Percentiles rank a stretch among this genome's conserved stretches.
Conservation (phyloP, 2,113 vertebrate genomes). For the Leptocoma aspasia region DNA sequence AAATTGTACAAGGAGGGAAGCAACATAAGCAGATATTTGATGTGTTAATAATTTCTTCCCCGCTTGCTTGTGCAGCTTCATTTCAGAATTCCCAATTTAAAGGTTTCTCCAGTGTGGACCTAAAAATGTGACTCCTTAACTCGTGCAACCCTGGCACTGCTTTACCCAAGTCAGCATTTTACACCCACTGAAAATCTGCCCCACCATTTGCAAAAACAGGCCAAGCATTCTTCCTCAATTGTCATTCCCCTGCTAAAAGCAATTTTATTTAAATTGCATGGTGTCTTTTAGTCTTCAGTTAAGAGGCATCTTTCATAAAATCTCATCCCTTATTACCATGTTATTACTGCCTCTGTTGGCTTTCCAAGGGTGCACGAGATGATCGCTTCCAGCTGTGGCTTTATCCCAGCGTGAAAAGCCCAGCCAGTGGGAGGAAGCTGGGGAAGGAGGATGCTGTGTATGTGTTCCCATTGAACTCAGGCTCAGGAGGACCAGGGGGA, state of each 20-base stretch:
- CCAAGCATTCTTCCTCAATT: background rate
- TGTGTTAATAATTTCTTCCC: background rate
- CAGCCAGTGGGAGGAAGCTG: background rate
- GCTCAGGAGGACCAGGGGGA: background rate
- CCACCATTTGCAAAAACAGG: background rate
- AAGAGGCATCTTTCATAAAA: conserved; percentile 52
- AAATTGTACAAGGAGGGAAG: background rate
- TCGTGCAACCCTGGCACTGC: background rate
- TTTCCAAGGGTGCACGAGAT: background rate
- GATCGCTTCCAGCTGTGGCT: conserved; percentile 42
- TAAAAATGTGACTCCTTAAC: background rate
- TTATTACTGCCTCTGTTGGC: conserved; percentile 29
- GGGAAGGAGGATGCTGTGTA: background rate
- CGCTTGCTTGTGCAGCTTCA: background rate
- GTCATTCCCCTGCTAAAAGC: conserved; percentile 5
- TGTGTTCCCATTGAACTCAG: background rate
- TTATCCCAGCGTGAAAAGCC: background rate
- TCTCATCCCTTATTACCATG: conserved; percentile 11
- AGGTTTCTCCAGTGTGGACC: background rate
- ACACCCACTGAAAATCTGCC: background rate
- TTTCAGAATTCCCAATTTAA: background rate
- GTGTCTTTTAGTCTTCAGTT: conserved; percentile 25
- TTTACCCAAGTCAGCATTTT: background rate
- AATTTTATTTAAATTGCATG: conserved; percentile 46
- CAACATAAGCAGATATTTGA: background rate